These are phyloP conservation scores for Drosophila paranaensis DNA, from an alignment of 2,888 invertebrate species.

Conservation along the genomic window DNA sequence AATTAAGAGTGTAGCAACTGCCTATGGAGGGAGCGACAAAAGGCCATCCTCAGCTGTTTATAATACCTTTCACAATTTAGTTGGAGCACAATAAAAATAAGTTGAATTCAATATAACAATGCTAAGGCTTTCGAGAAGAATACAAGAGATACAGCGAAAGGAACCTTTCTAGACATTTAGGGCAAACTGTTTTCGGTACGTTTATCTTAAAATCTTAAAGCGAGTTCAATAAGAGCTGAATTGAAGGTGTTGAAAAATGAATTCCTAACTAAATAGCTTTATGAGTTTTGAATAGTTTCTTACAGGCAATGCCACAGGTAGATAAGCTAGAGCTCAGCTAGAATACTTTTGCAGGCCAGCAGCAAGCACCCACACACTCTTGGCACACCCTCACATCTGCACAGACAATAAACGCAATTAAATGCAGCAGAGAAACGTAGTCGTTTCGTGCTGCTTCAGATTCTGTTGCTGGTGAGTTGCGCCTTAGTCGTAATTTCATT, in stretches of 20 bases:
- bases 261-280: neutral
- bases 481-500: constrained; percentile 55
- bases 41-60: neutral
- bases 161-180: neutral
- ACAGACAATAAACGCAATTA: constrained; percentile 65
- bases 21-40: neutral
- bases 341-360: constrained; percentile 1
- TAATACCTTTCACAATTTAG: neutral
- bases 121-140: neutral
- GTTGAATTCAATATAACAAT: neutral
- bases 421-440: constrained; percentile 50
- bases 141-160: neutral
- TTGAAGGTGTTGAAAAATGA: neutral
- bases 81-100: neutral
- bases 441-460: neutral
- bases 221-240: neutral
- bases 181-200: too few species aligned
- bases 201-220: neutral
- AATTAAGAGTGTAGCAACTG: neutral
- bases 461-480: constrained; percentile 24
- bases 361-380: neutral
- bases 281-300: neutral
- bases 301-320: neutral
- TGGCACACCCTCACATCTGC: constrained; percentile 6
- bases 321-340: neutral